Percentiles rank a stretch among this genome's conserved stretches.
Conservation (phyloP, 1,140 invertebrate genomes). For the Procambarus virginalis region DNA sequence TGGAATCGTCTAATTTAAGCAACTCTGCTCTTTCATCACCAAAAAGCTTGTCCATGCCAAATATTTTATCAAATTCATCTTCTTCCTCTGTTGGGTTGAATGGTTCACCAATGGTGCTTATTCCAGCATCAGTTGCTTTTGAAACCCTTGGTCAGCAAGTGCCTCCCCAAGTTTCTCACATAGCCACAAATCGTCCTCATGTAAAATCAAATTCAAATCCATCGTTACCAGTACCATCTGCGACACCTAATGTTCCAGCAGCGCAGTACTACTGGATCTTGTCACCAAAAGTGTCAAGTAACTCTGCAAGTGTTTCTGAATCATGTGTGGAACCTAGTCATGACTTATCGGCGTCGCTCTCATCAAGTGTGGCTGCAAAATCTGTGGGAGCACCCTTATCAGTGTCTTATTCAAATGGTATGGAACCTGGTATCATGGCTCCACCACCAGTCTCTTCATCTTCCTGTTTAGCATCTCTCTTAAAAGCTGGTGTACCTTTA, state of each 20-base stretch:
- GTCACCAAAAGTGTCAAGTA: not conserved
- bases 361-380: not conserved
- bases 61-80: not conserved
- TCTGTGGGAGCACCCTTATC: not conserved
- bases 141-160: not conserved
- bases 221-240: not conserved
- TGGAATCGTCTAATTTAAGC: not conserved
- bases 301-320: not conserved
- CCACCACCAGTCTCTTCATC: not conserved
- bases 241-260: not conserved
- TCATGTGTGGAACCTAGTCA: not conserved
- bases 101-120: not conserved
- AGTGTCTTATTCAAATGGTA: not conserved
- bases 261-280: not conserved
- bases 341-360: not conserved
- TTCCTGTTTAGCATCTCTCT: not conserved
- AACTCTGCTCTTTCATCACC: not conserved
- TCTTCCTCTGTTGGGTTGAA: not conserved
- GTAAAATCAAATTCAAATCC: not conserved
- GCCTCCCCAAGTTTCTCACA: not conserved
- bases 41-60: not conserved
- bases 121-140: conserved; percentile 6
- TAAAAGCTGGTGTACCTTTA: not conserved
- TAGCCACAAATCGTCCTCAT: not conserved
- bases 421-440: not conserved